A percentile compares a stretch with the other conserved stretches of the same genome.
Evolutionary conservation across 2,888 invertebrate genomes (phyloP).

Genomic region (Dryococelus australis): DNA sequence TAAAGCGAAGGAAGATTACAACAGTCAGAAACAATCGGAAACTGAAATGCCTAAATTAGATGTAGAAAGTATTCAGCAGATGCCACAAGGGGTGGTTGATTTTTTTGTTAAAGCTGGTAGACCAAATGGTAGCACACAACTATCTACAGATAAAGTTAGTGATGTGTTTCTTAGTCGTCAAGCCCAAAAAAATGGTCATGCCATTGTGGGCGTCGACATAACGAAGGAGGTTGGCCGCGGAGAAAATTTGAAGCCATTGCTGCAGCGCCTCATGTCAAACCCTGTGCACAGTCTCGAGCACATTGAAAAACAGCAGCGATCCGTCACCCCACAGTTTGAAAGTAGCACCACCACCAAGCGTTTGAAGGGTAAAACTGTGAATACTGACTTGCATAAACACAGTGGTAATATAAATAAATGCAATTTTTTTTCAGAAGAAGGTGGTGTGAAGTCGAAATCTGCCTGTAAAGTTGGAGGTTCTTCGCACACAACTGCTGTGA

Average conservation of each 20-base stretch:
- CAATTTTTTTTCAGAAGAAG: neutral
- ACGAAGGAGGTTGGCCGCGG: constrained; percentile 29
- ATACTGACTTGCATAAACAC: constrained; percentile 21
- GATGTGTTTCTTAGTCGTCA: constrained; percentile 34
- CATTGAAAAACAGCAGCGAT: constrained; percentile 85
- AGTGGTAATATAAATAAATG: constrained; percentile 22
- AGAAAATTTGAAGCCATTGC: constrained; percentile 60
- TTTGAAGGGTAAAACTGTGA: constrained; percentile 35
- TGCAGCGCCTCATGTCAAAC: constrained; percentile 83
- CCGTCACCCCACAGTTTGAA: constrained; percentile 71
- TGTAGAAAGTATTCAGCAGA: constrained; percentile 58
- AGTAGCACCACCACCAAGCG: constrained; percentile 12
- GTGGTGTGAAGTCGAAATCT: neutral
- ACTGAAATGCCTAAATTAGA: constrained; percentile 46
- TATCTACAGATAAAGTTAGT: constrained; percentile 35
- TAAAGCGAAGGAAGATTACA: constrained; percentile 89
- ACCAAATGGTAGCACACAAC: constrained; percentile 49
- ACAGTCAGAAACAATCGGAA: constrained; percentile 60
- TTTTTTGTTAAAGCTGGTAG: constrained; percentile 82
- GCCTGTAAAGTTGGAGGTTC: neutral
- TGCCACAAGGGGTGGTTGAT: constrained; percentile 86
- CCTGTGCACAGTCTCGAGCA: constrained; percentile 87
- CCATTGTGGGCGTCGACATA: neutral
- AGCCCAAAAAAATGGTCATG: neutral
- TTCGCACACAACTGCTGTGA: neutral